Percentiles rank a stretch among this genome's conserved stretches.
These are phyloP conservation scores for Apotomis betuletana DNA, from an alignment of 2,888 invertebrate species.

Conservation along the genomic window DNA sequence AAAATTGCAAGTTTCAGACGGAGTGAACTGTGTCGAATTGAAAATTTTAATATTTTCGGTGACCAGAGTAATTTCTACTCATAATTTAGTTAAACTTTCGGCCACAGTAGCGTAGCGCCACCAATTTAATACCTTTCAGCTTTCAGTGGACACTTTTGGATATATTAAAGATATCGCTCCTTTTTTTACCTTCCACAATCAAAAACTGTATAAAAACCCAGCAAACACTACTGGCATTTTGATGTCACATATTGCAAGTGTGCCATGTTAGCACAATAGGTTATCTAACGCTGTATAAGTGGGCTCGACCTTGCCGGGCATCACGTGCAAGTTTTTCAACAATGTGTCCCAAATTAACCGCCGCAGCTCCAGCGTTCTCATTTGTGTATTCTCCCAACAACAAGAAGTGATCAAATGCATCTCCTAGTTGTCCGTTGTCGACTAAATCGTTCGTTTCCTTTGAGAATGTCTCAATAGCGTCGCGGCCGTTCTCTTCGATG, in stretches of 20 bases:
- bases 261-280: conserved; percentile 15
- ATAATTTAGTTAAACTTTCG: too few species aligned
- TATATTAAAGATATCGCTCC: too few species aligned
- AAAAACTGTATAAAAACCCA: not conserved
- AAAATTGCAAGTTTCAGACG: too few species aligned
- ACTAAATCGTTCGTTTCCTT: conserved; percentile 76
- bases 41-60: too few species aligned
- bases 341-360: conserved; percentile 86
- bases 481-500: conserved; percentile 86
- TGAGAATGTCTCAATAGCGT: conserved; percentile 82
- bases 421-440: conserved; percentile 74
- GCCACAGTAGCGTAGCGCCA: too few species aligned
- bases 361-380: conserved; percentile 84
- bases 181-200: too few species aligned
- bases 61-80: too few species aligned
- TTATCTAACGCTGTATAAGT: conserved; percentile 9
- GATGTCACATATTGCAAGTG: conserved; percentile 1
- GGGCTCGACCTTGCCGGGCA: conserved; percentile 31
- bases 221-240: not conserved
- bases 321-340: conserved; percentile 63
- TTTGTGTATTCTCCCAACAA: conserved; percentile 84
- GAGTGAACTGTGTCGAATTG: too few species aligned
- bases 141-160: too few species aligned
- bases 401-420: conserved; percentile 86
- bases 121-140: too few species aligned